Base-by-base conservation (phyloP, 2,797 vertebrate genomes). In the Steatocranus sp. region DNA sequence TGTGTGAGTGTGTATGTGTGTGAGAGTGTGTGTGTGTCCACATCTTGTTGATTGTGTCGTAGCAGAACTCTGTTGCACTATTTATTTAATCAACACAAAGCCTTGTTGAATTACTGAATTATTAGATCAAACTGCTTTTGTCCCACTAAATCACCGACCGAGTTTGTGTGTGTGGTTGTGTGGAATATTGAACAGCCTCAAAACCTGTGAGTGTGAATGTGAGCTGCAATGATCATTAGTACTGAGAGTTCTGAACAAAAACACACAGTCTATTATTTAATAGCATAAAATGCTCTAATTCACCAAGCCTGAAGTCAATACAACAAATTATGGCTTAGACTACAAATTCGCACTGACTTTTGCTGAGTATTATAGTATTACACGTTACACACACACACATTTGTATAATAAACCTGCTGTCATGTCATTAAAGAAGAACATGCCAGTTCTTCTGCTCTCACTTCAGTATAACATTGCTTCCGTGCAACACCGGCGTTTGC, bases 221-320 rank as follows among this genome's bases (percentile, higher is more conserved):
- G 56, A 61, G 56, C 56, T 61, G 18, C 27, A 46, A 70, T 12
- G 66, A 73, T 73, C 25, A 48, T 27, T 73, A 48, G 17, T 3
- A 48, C 68, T 27, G 41, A 48, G 41, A 30, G 25, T 18, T 73
- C 23, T 12, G 15, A 73, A 18, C 25, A 73, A 30, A 6, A 20
- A n/a, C 15, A 30, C 50, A 14, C 25, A 4, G 32, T 34, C 27
- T 9, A 17, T 56, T 20, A 76, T 84, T 83, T 56, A 75, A 76
- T 12, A 8, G 32, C 43, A 75, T 38, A 79, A 75, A 86, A 78
- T 80, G 70, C 54, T 73, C 75, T 83, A 82, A 84, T 82, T 15
- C 63, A 83, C 53, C 79, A 43, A 80, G 53, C 66, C 23, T 73
- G 36, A 53, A 34, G 81, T 78, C 68, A 14, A 70, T 86, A 77